Evolutionary conservation across 1,140 invertebrate genomes (phyloP).

Genomic region (Ladona fulva): DNA sequence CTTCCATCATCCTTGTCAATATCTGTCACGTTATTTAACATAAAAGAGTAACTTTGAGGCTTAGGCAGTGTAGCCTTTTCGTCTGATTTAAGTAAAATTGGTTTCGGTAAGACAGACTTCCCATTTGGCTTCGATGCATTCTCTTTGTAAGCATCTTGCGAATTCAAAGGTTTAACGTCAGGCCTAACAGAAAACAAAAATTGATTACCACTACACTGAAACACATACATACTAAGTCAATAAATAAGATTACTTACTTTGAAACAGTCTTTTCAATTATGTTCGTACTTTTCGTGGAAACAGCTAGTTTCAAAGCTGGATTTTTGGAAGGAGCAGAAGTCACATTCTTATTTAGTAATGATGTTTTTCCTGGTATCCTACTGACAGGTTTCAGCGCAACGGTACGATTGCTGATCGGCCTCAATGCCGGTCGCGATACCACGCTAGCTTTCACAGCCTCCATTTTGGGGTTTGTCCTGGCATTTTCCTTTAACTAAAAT

Average conservation of each 20-base stretch:
- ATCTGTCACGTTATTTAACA: constrained; percentile 30
- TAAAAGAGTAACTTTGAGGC: neutral
- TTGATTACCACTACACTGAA: neutral
- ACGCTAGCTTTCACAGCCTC: neutral
- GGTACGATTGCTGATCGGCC: neutral
- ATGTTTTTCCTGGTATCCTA: neutral
- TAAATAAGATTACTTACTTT: neutral
- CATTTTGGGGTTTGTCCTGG: neutral
- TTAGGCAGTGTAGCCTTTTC: neutral
- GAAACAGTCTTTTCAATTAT: neutral
- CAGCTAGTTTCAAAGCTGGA: neutral
- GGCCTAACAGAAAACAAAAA: neutral
- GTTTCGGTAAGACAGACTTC: neutral
- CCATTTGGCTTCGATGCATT: neutral
- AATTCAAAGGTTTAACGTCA: neutral
- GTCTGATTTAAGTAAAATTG: neutral
- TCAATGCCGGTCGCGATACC: neutral
- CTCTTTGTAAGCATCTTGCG: neutral
- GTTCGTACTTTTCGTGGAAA: neutral
- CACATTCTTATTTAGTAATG: too few relatives aligned
- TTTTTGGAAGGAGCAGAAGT: too few relatives aligned
- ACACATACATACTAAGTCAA: neutral
- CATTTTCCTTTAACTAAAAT: neutral
- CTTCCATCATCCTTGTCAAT: constrained; percentile 44
- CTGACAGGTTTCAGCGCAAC: neutral